Evolutionary conservation across 2,113 vertebrate genomes (phyloP).

Genomic region (Aviceda subcristata): DNA sequence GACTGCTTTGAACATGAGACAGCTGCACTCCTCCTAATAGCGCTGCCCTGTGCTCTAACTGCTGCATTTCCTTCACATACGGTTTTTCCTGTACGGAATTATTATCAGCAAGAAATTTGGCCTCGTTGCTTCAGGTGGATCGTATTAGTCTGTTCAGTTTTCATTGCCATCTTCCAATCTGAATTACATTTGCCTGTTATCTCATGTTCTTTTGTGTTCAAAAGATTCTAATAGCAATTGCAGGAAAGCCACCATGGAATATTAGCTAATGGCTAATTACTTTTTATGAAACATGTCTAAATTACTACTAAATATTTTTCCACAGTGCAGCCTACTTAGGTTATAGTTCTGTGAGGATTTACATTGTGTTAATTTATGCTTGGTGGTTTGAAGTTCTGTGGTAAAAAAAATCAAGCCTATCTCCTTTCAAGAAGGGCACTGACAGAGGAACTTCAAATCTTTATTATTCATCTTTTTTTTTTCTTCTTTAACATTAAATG

Average conservation of each 20-base stretch:
- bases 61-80: neutral
- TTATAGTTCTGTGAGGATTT: neutral
- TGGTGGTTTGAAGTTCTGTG: neutral
- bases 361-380: neutral
- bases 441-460: neutral
- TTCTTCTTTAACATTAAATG: neutral
- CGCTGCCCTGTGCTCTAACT: neutral
- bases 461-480: neutral
- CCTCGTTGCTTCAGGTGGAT: neutral
- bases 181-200: neutral
- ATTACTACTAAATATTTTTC: constrained; percentile 7
- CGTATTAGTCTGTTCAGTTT: neutral
- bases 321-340: neutral
- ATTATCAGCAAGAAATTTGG: neutral
- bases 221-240: neutral
- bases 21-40: neutral
- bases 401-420: neutral
- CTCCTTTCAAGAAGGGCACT: neutral
- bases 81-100: neutral
- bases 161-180: neutral
- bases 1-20: neutral
- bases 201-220: neutral
- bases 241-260: neutral
- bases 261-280: neutral
- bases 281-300: neutral